Evolutionary conservation across 2,113 vertebrate genomes (phyloP).

Genomic region (Theristicus caerulescens): DNA sequence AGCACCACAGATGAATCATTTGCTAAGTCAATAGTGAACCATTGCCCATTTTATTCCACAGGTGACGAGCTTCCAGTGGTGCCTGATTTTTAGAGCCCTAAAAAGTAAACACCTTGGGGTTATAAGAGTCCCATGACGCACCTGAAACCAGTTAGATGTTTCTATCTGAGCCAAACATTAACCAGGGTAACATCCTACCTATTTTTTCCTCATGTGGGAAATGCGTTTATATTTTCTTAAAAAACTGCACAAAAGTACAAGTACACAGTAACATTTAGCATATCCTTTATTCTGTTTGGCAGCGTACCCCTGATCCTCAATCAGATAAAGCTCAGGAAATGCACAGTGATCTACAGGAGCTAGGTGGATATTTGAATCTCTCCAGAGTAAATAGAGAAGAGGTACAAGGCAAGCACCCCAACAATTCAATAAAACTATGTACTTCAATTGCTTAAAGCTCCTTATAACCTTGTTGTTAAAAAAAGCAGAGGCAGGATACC

Average conservation of each 20-base stretch:
- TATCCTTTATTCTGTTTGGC: background rate
- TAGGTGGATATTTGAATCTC: background rate
- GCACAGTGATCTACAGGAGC: background rate
- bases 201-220: background rate
- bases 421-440: background rate
- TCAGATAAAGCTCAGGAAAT: background rate
- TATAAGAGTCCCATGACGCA: background rate
- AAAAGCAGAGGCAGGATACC: background rate
- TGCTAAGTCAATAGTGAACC: background rate
- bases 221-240: background rate
- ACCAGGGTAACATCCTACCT: background rate
- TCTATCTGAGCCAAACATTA: background rate
- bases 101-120: background rate
- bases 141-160: background rate
- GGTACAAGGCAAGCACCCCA: background rate
- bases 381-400: background rate
- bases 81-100: background rate
- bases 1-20: background rate
- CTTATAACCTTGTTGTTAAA: background rate
- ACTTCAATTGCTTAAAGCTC: background rate
- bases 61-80: background rate
- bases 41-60: background rate
- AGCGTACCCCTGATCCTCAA: background rate
- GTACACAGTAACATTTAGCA: background rate
- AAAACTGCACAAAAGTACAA: background rate